Base-by-base conservation (phyloP, 2,888 invertebrate species). In the Galeruca laticollis region DNA sequence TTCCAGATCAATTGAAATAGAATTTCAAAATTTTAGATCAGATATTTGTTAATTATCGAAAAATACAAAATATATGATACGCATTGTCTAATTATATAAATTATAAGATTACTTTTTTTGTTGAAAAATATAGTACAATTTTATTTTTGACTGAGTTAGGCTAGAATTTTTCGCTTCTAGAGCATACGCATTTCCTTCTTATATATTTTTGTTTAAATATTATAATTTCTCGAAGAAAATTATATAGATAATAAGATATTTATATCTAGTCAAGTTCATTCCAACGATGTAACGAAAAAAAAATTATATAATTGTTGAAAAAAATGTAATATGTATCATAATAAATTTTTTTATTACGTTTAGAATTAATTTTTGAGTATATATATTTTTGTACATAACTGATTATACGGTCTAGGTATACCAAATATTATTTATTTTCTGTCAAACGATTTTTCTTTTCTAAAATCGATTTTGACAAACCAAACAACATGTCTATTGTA, bases 321-420 rank as follows among this genome's bases (percentile, higher is more conserved):
- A 78, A 79, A 78, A 78, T 78, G 75, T 78, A 79, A 79, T 11
- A 35, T 76, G 79, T 80, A 80, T 80, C 79, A 79, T 73, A 72
- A 71, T n/a, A n/a, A 64, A 69, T 78, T 76, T 77, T 75, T 73
- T 76, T 75, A 78, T 70, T 71, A 54, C 63, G 68, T 72, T 69
- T 75, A 74, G 66, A 65, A 60, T 70, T 70, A 37, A 49, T 60
- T 65, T 68, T 56, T 49, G 13, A 37, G 60, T 69, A 62, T 47
- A 49, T 43, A 18, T 81, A 80, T 74, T 76, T 76, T 82, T 84
- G 83, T 83, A 84, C 76, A 83, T 83, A 82, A 77, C 76, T 75
- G 75, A 79, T 77, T 78, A 83, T 85, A 84, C 85, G 84, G 85
- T 84, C 85, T 85, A 85, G 85, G 81, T 84, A 84, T 81, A 85